Evolutionary conservation across 2,797 vertebrate genomes (phyloP).

Genomic region (Acomys russatus): DNA sequence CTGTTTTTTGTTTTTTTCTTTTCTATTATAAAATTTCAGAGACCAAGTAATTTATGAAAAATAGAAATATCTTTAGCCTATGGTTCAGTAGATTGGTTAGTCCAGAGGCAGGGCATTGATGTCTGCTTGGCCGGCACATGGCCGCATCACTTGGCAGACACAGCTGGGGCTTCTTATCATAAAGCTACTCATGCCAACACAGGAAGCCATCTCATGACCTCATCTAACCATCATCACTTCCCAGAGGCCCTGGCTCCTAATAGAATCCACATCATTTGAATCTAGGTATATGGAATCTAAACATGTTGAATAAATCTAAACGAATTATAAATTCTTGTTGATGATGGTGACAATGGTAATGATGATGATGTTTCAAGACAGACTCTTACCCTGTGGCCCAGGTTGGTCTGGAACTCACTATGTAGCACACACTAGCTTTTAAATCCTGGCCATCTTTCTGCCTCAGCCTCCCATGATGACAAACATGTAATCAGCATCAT

Average conservation of each 20-base stretch:
- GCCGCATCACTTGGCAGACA: background rate
- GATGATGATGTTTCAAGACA: background rate
- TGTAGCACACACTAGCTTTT: background rate
- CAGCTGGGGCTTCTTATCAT: background rate
- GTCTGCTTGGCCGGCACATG: background rate
- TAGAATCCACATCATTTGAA: background rate
- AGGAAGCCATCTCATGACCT: background rate
- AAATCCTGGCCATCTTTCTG: background rate
- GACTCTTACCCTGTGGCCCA: background rate
- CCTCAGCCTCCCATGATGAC: background rate
- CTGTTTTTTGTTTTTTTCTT: background rate
- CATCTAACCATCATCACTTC: background rate
- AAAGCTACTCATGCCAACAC: background rate
- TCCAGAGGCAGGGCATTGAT: rapidly evolving
- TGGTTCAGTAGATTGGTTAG: background rate
- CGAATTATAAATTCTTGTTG: background rate
- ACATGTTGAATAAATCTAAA: no score
- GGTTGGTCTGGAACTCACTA: background rate
- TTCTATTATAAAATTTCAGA: background rate
- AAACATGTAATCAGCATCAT: no score
- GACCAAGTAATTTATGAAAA: background rate
- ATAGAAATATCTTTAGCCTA: background rate
- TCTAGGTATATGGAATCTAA: no score
- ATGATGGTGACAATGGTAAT: background rate
- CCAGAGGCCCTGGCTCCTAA: background rate